Percentiles rank a stretch among this genome's conserved stretches.
phyloP scores from a whole-genome alignment of 2,113 vertebrate species.

The Pholis gunnellus region DNA sequence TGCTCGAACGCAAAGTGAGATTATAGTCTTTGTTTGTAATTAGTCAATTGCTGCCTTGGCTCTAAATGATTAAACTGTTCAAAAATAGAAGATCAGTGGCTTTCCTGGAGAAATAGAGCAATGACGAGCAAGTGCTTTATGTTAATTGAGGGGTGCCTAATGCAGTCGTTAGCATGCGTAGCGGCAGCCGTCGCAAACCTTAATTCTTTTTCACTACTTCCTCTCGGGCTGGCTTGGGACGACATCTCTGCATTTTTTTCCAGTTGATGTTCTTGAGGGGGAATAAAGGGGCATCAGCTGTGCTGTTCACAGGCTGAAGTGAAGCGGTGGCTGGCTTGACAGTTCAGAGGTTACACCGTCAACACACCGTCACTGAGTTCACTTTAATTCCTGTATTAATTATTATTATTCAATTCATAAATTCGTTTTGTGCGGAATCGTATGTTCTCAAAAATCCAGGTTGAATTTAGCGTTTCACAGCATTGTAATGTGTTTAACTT shows the following conservation, averaged over 20 bases:
- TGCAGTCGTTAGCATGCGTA: conserved; percentile 79
- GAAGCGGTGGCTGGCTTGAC: conserved; percentile 10
- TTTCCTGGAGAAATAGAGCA: conserved; percentile 69
- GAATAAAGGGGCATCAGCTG: conserved; percentile 1
- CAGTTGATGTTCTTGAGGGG: conserved; percentile 60
- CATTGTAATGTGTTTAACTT: conserved; percentile 34
- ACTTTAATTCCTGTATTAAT: neutral
- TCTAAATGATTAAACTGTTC: conserved; percentile 69
- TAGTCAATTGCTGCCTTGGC: conserved; percentile 62
- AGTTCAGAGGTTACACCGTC: conserved; percentile 15
- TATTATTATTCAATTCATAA: too few relatives aligned
- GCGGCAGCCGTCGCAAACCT: conserved; percentile 65
- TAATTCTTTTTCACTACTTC: conserved; percentile 78
- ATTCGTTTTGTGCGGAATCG: neutral
- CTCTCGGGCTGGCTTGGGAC: conserved; percentile 67
- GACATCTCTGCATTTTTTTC: conserved; percentile 75
- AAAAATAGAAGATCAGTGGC: conserved; percentile 68
- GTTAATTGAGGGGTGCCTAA: conserved; percentile 79
- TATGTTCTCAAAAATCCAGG: neutral
- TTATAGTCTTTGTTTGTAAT: conserved; percentile 75
- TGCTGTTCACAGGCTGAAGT: conserved; percentile 17
- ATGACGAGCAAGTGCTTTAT: conserved; percentile 72
- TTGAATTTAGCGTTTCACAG: conserved; percentile 8
- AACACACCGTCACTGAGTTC: neutral
- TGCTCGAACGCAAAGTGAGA: conserved; percentile 56